Conservation (phyloP, 2,113 vertebrate species). For the Erythrolamprus reginae region DNA sequence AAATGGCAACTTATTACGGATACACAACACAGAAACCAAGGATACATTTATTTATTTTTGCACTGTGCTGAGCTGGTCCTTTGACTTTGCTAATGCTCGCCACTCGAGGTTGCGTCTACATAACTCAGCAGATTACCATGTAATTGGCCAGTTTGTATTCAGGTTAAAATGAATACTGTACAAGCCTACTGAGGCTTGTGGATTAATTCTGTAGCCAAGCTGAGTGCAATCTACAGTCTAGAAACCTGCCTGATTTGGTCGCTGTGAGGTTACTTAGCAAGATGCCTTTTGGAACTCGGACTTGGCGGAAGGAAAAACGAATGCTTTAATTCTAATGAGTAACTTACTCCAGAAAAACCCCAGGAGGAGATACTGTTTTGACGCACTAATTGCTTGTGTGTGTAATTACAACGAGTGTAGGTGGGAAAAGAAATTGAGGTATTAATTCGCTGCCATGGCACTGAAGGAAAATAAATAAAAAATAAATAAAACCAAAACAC, state of each 20-base stretch:
- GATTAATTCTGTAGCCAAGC: neutral
- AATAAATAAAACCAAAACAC: too few species aligned
- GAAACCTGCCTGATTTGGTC: neutral
- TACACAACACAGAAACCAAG: neutral
- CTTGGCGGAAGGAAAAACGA: neutral
- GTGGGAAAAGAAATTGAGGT: neutral
- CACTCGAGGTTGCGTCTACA: neutral
- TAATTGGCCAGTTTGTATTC: neutral
- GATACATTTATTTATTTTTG: neutral
- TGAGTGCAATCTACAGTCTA: neutral
- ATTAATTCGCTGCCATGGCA: neutral
- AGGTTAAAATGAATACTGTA: neutral
- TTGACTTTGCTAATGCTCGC: neutral
- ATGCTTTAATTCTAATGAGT: neutral
- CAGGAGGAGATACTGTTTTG: conserved; percentile 1
- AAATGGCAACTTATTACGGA: neutral
- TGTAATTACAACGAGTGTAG: neutral
- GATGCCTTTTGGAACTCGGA: neutral
- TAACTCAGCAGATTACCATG: neutral
- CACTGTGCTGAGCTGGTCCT: neutral
- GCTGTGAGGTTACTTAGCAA: neutral
- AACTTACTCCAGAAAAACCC: neutral
- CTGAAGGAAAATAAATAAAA: too few species aligned
- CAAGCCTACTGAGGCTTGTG: neutral
- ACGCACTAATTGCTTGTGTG: neutral